Base-by-base conservation (phyloP, 2,888 invertebrate species). In the Zeuzera pyrina region DNA sequence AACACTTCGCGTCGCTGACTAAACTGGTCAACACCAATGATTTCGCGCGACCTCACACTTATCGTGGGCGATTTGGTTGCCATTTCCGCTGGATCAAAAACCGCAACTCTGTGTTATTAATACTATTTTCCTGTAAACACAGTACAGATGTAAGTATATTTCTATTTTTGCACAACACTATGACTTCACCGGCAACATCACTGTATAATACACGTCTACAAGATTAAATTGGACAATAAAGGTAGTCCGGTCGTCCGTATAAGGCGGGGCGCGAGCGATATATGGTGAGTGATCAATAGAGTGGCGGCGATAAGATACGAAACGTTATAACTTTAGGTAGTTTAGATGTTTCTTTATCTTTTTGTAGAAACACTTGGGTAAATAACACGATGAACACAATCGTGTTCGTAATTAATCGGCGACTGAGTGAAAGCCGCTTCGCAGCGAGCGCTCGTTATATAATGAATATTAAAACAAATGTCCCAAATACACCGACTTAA, bases 81-180 rank as follows among this genome's bases (percentile, higher is more conserved):
- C 81, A 81, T 83, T 76, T 76, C 73, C 76, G 76, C 68, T 68
- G 74, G 72, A 78, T 79, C 69, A 77, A 66, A 78, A 73, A 79
- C 81, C 78, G 72, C 79, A 77, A 68, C 77, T 77, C 77, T 77
- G 69, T 73, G 70, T 73, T 71, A 74, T 77, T 76, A 68, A 74
- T 69, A 70, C 68, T 74, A 71, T 78, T 79, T 83, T 79, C 79
- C 78, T 74, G 74, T 69, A 71, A 72, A 71, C 76, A 72, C 68
- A 63, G 64, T 73, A n/a, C n/a, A n/a, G n/a, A n/a, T n/a, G n/a
- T n/a, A n/a, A n/a, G n/a, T n/a, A n/a, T 15, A 54, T 60, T 68
- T 79, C 81, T 79, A 79, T 83, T 83, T 79, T 63, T 51, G 77
- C 62, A 62, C 68, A 55, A 59, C 72, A 60, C 78, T 71, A 81